Percentiles rank a stretch among this genome's conserved stretches.
phyloP scores from a whole-genome alignment of 2,797 vertebrate genomes.

The Cossypha caffra region DNA sequence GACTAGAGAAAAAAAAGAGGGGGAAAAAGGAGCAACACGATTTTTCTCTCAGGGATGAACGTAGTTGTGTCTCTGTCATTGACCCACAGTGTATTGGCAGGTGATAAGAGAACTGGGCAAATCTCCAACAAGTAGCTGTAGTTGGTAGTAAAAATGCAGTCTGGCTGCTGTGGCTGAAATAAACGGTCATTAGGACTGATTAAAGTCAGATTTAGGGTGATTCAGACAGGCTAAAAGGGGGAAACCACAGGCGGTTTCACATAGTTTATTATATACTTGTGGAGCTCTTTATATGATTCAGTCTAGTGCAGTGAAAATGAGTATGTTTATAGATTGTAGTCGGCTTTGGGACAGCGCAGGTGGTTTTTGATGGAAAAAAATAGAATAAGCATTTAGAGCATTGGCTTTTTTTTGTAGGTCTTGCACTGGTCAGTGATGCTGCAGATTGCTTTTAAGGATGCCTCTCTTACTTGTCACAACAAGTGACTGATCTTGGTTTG shows the following conservation, averaged over 20 bases:
- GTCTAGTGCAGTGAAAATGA: conserved; percentile 15
- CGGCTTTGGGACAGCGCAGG: neutral
- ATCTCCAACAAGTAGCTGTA: conserved; percentile 66
- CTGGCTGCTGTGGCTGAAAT: conserved; percentile 67
- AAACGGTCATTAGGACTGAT: conserved; percentile 76
- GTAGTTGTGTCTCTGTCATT: neutral
- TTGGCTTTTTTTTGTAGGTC: neutral
- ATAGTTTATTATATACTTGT: conserved; percentile 56
- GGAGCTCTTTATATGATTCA: conserved; percentile 50
- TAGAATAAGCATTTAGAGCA: neutral
- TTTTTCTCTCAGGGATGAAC: conserved; percentile 19
- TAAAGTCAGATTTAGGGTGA: conserved; percentile 75
- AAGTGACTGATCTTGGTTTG: neutral
- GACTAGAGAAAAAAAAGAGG: neutral
- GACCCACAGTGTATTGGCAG: conserved; percentile 48
- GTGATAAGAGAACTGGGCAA: conserved; percentile 66
- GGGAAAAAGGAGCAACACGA: neutral
- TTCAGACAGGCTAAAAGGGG: conserved; percentile 62
- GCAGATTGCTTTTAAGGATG: neutral
- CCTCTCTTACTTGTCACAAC: neutral
- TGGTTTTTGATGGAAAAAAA: neutral
- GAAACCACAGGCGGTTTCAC: conserved; percentile 64
- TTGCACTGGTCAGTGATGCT: neutral
- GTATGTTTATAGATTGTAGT: conserved; percentile 14
- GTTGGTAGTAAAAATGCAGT: conserved; percentile 65